Base-by-base conservation (phyloP, 2,888 invertebrate species). In the Hipparchia semele region DNA sequence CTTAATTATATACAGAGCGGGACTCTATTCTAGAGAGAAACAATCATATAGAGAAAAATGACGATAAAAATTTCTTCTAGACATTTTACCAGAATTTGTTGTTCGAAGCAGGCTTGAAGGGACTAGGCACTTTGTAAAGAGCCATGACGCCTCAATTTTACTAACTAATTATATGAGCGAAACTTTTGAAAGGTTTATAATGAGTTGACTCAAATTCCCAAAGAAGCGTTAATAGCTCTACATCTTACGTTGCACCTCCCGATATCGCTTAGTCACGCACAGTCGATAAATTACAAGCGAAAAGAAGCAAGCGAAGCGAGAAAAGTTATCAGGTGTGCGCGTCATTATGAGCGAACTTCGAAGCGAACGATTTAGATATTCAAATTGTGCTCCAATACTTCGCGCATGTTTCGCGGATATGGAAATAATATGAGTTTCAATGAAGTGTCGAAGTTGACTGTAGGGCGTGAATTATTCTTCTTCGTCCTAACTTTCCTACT, bases 291-390 rank as follows among this genome's bases (percentile, higher is more conserved):
- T 92, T 90, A 91, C 86, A 87, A 90, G 88, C 90, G 91, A 90
- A 84, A 82, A 65, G 65, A 58, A 56, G 33, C 69, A 64, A 59
- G 68, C 70, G 70, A 45, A 59, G 54, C 54, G 39, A 56, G 72
- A 87, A 90, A 90, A 90, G 90, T 88, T 89, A 88, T 84, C 90
- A 91, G 91, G 90, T 91, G 87, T 87, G 84, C 83, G 82, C 64
- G 53, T 65, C 65, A 84, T 90, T 92, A 91, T 90, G 90, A 90
- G 90, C 86, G 87, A 92, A 90, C 89, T 91, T 88, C 72, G 85
- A 86, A 89, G 89, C 89, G 86, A 86, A 87, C 90, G 90, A 92
- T 92, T 91, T 92, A 89, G 91, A 92, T 92, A 92, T 93, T 92
- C 91, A 92, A 92, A 93, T 92, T 86, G 46, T 49, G 46, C 13